Base-by-base conservation (phyloP, 2,888 invertebrate genomes). In the Choreutis nemorana region DNA sequence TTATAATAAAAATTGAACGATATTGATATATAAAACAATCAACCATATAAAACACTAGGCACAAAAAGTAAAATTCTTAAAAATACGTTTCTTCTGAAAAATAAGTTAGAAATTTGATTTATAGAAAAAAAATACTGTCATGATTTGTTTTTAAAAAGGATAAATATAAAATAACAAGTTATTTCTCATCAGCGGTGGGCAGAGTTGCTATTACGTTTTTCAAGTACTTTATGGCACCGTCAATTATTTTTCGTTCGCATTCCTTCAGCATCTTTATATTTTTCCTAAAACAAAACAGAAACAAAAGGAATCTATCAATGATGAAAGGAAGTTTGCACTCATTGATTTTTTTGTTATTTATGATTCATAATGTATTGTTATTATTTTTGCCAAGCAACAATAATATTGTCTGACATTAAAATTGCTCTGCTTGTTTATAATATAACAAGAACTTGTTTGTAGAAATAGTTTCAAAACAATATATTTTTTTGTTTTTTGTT, bases 171-270 rank as follows among this genome's bases (percentile, higher is more conserved):
- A 10, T 14, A 30, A 30, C 20, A 2, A 14, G 20, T 14, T 21
- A 21, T 26, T 21, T 13, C 23, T 25, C 13, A 14, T 4, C 37
- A 1, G 24, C 43, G 52, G 52, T 37, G 52, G 65, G 50, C 35
- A 68, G 41, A 45, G 60, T 57, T 33, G 54, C 38, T 44, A 70
- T 30, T 35, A 49, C 46, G 22, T 50, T 46, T 29, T 59, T 57
- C 42, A 75, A 47, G 50, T 70, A 65, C 37, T 57, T 51, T 35
- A 78, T 71, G 59, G 71, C 67, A 54, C 59, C 55, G 23, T 73
- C 62, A 40, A 79, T 43, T 39, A 72, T 68, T 62, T 68, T 62
- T 52, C 71, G 58, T 65, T 80, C 79, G 34, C 65, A 66, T 45
- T 68, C 48, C 38, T 79, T 78, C 14, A 79, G 42, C n/a, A 70